Percentiles rank a stretch among this genome's conserved stretches.
Conservation (phyloP, 2,797 vertebrate species). For the Valencia hispanica region DNA sequence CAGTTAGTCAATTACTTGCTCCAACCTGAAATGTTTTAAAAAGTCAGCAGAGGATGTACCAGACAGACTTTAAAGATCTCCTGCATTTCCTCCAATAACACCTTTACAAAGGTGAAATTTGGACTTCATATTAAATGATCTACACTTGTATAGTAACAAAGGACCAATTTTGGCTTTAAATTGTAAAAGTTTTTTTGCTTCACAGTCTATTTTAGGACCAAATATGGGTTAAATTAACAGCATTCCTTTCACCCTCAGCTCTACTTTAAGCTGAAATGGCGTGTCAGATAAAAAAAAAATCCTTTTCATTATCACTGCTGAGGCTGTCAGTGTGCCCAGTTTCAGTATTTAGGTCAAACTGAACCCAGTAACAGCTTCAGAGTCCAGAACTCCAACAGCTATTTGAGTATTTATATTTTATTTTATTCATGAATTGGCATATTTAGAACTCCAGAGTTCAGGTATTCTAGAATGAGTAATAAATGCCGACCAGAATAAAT, state of each 20-base stretch:
- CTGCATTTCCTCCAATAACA: not conserved
- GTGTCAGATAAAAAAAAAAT: constrained; percentile 1
- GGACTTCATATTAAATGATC: not conserved
- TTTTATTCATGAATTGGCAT: not conserved
- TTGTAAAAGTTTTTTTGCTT: not conserved
- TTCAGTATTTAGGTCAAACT: constrained; percentile 13
- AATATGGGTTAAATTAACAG: not conserved
- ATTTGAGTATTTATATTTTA: constrained; percentile 2
- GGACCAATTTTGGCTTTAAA: not conserved
- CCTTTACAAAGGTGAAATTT: not conserved
- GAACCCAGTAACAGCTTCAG: constrained; percentile 5
- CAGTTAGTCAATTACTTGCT: constrained; percentile 6
- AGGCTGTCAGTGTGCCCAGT: constrained; percentile 2
- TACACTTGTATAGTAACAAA: not conserved
- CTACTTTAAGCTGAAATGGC: not conserved
- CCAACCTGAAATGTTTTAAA: not conserved
- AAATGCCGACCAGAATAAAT: not conserved
- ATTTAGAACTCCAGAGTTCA: constrained; percentile 6
- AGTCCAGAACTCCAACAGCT: not conserved
- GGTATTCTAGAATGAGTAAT: constrained; percentile 1
- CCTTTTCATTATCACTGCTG: not conserved
- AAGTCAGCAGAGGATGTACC: not conserved
- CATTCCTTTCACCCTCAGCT: constrained; percentile 1
- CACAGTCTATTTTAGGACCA: not conserved
- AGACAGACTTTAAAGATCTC: constrained; percentile 1